Evolutionary conservation across 2,888 invertebrate species (phyloP).

Genomic region (Ashinkailepas kermadecensis): DNA sequence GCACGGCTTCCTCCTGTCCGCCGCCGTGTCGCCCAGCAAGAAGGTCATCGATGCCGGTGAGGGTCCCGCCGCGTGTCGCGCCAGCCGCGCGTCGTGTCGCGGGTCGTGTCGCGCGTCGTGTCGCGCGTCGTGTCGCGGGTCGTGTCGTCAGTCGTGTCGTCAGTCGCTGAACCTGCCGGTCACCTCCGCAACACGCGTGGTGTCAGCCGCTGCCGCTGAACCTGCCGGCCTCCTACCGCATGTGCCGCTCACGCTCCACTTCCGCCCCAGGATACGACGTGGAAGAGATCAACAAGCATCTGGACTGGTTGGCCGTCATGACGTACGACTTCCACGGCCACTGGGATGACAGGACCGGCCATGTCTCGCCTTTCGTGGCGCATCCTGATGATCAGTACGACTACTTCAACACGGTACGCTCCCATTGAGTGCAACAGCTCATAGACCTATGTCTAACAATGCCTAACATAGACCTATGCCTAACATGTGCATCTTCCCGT

Average conservation of each 20-base stretch:
- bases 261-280: constrained; percentile 60
- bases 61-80: not conserved
- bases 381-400: constrained; percentile 72
- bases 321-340: constrained; percentile 86
- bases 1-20: constrained; percentile 61
- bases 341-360: constrained; percentile 86
- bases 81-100: too few species aligned
- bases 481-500: too few species aligned
- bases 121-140: too few species aligned
- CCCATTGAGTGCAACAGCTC: not conserved
- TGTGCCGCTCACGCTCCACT: too few species aligned
- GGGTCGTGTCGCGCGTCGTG: too few species aligned
- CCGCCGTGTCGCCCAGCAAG: constrained; percentile 82
- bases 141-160: too few species aligned
- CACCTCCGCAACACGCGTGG: too few species aligned
- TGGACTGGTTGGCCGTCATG: constrained; percentile 90
- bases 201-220: too few species aligned
- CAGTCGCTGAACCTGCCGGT: too few species aligned
- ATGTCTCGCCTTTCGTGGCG: constrained; percentile 73
- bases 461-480: not conserved
- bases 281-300: constrained; percentile 58
- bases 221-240: too few species aligned
- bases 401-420: constrained; percentile 70
- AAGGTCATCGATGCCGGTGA: constrained; percentile 69
- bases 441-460: too few species aligned